Evolutionary conservation across 1,140 invertebrate species (phyloP).

Genomic region (Geopemphigus sp.): DNA sequence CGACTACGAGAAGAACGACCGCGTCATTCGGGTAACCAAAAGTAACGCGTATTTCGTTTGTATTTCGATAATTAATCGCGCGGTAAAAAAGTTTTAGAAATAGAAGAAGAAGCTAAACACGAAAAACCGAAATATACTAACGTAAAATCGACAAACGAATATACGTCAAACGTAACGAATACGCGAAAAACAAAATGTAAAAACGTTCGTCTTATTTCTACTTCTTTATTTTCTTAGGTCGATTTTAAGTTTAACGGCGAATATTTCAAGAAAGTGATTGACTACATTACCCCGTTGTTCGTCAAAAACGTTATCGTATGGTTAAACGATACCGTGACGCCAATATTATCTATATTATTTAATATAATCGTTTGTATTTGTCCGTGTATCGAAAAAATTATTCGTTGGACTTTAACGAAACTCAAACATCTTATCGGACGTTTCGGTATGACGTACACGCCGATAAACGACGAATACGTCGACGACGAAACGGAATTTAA

Average conservation of each 20-base stretch:
- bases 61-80: neutral
- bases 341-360: neutral
- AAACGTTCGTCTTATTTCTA: neutral
- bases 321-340: neutral
- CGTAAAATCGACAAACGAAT: neutral
- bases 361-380: neutral
- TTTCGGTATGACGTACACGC: neutral
- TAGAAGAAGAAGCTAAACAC: neutral
- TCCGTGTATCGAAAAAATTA: neutral
- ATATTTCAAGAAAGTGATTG: neutral
- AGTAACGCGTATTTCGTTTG: neutral
- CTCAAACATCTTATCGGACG: neutral
- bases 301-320: neutral
- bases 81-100: constrained; percentile 22
- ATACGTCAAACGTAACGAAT: neutral
- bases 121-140: neutral
- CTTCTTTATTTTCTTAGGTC: neutral
- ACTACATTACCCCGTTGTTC: neutral
- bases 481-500: constrained; percentile 62
- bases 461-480: constrained; percentile 42
- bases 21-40: neutral
- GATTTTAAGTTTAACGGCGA: neutral
- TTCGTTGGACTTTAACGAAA: neutral
- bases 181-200: no score
- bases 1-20: neutral